Percentiles rank a stretch among this genome's conserved stretches.
phyloP scores from a whole-genome alignment of 1,140 invertebrate species.

The Drosophila kikkawai region DNA sequence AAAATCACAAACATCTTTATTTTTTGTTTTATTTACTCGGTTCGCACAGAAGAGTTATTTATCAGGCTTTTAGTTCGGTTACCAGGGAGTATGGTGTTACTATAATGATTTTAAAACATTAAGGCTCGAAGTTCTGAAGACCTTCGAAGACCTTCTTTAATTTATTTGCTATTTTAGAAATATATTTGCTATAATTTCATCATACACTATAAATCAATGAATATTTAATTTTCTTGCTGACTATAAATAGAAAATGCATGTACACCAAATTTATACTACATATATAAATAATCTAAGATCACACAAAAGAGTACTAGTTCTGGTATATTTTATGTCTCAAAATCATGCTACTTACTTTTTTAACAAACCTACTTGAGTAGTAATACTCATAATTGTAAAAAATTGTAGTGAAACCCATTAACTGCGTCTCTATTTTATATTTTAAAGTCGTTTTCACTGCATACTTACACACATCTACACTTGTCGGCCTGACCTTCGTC shows the following conservation, averaged over 20 bases:
- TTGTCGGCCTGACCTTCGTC: conserved; percentile 9
- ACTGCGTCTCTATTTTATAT: neutral
- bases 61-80: neutral
- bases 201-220: too few species aligned
- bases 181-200: too few species aligned
- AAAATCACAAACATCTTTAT: neutral
- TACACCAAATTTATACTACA: too few species aligned
- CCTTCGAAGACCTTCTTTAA: too few species aligned
- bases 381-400: neutral
- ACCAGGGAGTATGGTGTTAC: neutral
- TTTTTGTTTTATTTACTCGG: neutral
- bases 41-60: neutral
- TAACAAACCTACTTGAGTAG: neutral
- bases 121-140: neutral
- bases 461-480: neutral
- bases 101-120: neutral
- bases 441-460: neutral
- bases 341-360: neutral
- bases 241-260: too few species aligned
- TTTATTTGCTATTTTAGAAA: too few species aligned
- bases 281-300: neutral
- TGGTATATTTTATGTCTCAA: neutral
- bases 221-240: too few species aligned
- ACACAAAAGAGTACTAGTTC: neutral
- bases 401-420: neutral